These are phyloP conservation scores for Dascillus cervinus DNA, from an alignment of 2,888 invertebrate species.

Conservation along the genomic window DNA sequence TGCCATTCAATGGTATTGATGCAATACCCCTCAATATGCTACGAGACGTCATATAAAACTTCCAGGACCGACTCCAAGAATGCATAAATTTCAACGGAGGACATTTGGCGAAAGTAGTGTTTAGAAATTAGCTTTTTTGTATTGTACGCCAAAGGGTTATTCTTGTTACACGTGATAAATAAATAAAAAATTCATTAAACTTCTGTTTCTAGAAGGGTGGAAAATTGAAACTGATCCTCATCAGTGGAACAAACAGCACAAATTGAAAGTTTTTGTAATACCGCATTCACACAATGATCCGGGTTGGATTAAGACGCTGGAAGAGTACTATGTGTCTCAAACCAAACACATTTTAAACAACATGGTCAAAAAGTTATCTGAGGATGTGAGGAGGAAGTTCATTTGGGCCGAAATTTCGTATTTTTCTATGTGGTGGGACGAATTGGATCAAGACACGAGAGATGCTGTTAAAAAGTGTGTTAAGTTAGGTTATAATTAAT, in stretches of 20 bases:
- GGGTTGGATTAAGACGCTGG: conserved; percentile 95
- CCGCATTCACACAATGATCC: conserved; percentile 99
- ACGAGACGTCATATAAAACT: no score
- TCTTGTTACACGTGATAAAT: no score
- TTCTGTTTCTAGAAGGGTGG: no score
- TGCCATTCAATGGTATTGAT: no score
- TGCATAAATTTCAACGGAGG: no score
- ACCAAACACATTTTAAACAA: conserved; percentile 86
- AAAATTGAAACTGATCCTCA: conserved; percentile 70
- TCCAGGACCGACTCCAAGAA: no score
- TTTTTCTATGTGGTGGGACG: conserved; percentile 89
- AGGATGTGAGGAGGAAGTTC: conserved; percentile 75
- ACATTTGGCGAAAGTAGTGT: no score
- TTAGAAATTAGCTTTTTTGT: no score
- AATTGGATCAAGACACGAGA: conserved; percentile 54
- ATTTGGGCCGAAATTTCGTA: conserved; percentile 98
- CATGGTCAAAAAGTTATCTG: conserved; percentile 76
- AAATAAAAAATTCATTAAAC: no score
- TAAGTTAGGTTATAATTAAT: no score
- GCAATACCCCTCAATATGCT: no score
- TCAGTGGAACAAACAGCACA: conserved; percentile 72
- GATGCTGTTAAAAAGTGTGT: conserved; percentile 52
- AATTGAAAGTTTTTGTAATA: conserved; percentile 85
- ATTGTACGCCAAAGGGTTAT: no score
- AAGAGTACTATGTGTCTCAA: conserved; percentile 84